Evolutionary conservation across 1,140 invertebrate genomes (phyloP).

Genomic region (Homalodisca vitripennis): DNA sequence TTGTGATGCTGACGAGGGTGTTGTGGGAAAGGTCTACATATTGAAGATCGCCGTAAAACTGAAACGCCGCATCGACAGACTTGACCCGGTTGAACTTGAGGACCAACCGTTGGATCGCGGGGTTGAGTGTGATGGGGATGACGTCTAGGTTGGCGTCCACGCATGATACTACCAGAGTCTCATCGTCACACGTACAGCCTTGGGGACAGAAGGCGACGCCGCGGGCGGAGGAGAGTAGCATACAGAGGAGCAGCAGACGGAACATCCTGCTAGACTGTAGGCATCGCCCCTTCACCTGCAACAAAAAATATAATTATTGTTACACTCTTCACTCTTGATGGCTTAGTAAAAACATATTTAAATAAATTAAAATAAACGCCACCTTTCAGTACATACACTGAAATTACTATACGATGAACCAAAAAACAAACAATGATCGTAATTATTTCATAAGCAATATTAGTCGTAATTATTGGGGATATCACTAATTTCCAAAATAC

Average conservation of each 20-base stretch:
- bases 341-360: too few relatives aligned
- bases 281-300: too few relatives aligned
- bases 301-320: too few relatives aligned
- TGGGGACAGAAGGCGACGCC: constrained; percentile 63
- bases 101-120: constrained; percentile 78
- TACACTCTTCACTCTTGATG: too few relatives aligned
- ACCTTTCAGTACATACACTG: too few relatives aligned
- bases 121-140: constrained; percentile 87
- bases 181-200: constrained; percentile 83
- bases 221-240: constrained; percentile 28
- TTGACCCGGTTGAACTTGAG: constrained; percentile 84
- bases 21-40: constrained; percentile 84
- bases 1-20: constrained; percentile 74
- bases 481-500: too few relatives aligned
- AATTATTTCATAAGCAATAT: too few relatives aligned
- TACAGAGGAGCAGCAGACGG: neutral
- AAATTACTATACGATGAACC: too few relatives aligned
- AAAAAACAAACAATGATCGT: too few relatives aligned
- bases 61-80: constrained; percentile 80
- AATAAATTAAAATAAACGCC: too few relatives aligned
- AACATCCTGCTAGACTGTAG: neutral
- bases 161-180: constrained; percentile 83
- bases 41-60: constrained; percentile 80
- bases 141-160: constrained; percentile 81
- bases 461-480: too few relatives aligned